Evolutionary conservation across 2,797 vertebrate species (phyloP).

Genomic region (Nyctibius grandis): DNA sequence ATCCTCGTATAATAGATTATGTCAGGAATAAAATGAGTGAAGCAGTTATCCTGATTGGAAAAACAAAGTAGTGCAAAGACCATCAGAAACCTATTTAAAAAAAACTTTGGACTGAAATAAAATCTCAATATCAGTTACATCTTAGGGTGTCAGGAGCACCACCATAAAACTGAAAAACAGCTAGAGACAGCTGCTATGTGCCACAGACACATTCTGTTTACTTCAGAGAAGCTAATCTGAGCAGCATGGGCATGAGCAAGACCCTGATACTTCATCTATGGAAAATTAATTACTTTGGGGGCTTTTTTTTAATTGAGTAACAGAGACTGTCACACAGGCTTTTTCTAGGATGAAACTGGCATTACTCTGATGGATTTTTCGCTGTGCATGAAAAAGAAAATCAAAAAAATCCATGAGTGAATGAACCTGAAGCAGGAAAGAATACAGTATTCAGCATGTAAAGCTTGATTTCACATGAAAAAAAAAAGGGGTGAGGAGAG

Average conservation of each 20-base stretch:
- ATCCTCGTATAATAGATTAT: fast-evolving
- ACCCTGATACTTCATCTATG: background rate
- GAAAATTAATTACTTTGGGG: background rate
- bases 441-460: background rate
- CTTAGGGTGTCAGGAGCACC: background rate
- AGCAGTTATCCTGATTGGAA: background rate
- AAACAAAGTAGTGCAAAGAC: background rate
- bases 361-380: background rate
- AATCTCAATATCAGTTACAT: background rate
- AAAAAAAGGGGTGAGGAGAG: fast-evolving
- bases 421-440: background rate
- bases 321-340: background rate
- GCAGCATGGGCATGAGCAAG: background rate
- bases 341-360: background rate
- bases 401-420: background rate
- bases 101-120: background rate
- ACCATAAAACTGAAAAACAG: background rate
- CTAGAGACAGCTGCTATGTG: background rate
- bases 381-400: background rate
- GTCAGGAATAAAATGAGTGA: background rate
- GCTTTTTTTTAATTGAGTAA: background rate
- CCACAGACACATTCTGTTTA: background rate
- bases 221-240: background rate
- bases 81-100: background rate
- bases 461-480: background rate